Evolutionary conservation across 2,888 invertebrate genomes (phyloP).

Genomic region (Ectemnius lituratus): DNA sequence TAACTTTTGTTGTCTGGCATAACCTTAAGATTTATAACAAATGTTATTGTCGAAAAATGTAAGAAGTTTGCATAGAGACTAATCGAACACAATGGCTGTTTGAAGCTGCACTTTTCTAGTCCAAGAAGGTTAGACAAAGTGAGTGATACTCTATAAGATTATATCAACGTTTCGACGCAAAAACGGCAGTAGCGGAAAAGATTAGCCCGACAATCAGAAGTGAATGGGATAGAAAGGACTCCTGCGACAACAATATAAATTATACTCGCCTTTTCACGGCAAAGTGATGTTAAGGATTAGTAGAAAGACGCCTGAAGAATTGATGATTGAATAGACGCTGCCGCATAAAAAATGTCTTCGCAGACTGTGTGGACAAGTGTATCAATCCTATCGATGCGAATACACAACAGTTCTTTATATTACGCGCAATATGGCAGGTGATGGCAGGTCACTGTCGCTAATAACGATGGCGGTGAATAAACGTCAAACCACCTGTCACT

Average conservation of each 20-base stretch:
- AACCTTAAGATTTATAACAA: too few relatives aligned
- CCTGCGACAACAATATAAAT: conserved; percentile 53
- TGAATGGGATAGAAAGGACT: not conserved
- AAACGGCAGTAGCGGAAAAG: too few relatives aligned
- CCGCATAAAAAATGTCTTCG: conserved; percentile 48
- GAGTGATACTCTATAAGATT: not conserved
- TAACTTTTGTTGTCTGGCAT: too few relatives aligned
- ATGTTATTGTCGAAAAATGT: too few relatives aligned
- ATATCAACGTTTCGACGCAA: too few relatives aligned
- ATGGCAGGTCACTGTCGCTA: conserved; percentile 62
- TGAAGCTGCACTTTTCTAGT: too few relatives aligned
- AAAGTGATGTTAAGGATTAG: conserved; percentile 30
- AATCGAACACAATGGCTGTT: too few relatives aligned
- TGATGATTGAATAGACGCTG: conserved; percentile 20
- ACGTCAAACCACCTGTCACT: conserved; percentile 66
- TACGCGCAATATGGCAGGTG: conserved; percentile 66
- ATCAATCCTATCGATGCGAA: conserved; percentile 55
- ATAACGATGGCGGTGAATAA: conserved; percentile 60
- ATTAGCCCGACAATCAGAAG: too few relatives aligned
- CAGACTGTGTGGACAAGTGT: conserved; percentile 50
- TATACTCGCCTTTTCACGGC: conserved; percentile 44
- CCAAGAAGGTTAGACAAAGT: too few relatives aligned
- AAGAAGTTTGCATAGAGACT: too few relatives aligned
- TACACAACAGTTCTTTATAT: conserved; percentile 54
- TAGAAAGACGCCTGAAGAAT: conserved; percentile 15